These are phyloP conservation scores for Typhlichthys eigenmanni DNA, from an alignment of 2,797 vertebrate genomes.

Conservation along the genomic window DNA sequence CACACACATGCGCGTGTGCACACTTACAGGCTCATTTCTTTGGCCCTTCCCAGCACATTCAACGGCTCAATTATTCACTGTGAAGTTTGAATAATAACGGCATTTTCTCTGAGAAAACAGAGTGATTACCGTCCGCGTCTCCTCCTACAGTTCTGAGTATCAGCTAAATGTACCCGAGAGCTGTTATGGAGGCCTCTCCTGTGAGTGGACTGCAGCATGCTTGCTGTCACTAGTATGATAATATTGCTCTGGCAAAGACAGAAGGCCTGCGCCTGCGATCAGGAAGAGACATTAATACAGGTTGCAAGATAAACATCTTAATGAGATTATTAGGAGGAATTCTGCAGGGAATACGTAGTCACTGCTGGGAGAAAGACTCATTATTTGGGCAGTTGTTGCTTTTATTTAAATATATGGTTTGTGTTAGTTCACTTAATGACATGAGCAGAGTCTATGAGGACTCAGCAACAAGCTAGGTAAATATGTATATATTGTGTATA, in stretches of 20 bases:
- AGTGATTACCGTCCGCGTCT: constrained; percentile 56
- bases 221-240: constrained; percentile 32
- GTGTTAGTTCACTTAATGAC: no score
- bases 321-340: constrained; percentile 19
- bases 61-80: constrained; percentile 68
- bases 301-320: constrained; percentile 22
- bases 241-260: constrained; percentile 24
- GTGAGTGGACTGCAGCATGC: constrained; percentile 22
- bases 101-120: constrained; percentile 62
- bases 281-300: constrained; percentile 11
- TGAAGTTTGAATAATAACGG: constrained; percentile 72
- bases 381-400: no score
- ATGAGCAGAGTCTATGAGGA: no score
- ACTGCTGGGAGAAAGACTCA: no score
- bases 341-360: not conserved
- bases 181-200: constrained; percentile 33
- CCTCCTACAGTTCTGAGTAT: constrained; percentile 39
- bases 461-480: no score
- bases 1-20: not conserved
- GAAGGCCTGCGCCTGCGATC: constrained; percentile 14
- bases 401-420: no score
- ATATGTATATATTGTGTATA: no score
- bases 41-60: constrained; percentile 55
- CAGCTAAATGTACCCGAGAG: constrained; percentile 49
- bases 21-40: constrained; percentile 44